Conservation (phyloP, 1,140 invertebrate species). For the Drosophila kohkoa region DNA sequence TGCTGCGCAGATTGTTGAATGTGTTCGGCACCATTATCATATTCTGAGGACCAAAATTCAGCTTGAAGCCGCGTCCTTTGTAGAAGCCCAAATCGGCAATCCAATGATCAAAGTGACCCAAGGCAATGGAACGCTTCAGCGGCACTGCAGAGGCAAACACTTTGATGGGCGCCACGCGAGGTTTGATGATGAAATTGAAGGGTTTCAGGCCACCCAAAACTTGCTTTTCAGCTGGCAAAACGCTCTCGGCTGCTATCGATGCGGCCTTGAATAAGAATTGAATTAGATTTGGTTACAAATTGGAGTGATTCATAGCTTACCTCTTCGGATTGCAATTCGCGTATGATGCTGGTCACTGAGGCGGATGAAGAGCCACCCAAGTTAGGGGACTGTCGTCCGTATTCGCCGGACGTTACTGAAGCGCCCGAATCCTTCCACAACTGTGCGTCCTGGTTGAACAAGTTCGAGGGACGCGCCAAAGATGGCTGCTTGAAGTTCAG, state of each 20-base stretch:
- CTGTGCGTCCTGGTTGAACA: conserved; percentile 21
- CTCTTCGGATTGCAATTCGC: conserved; percentile 62
- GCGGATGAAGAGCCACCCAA: conserved; percentile 63
- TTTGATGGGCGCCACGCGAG: conserved; percentile 83
- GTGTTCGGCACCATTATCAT: conserved; percentile 85
- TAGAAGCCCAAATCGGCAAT: conserved; percentile 88
- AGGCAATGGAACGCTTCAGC: conserved; percentile 84
- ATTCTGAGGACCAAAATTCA: conserved; percentile 91
- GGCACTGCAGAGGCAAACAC: conserved; percentile 85
- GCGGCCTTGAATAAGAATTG: conserved; percentile 40
- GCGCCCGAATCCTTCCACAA: conserved; percentile 57
- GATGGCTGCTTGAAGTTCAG: not conserved
- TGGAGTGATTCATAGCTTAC: conserved; percentile 7
- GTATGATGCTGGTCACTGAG: conserved; percentile 66
- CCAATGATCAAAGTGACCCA: conserved; percentile 85
- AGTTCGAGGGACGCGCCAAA: conserved; percentile 7
- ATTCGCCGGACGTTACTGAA: conserved; percentile 75
- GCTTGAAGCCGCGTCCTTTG: conserved; percentile 89
- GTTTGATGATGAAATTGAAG: conserved; percentile 69
- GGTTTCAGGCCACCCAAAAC: conserved; percentile 24
- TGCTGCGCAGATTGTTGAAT: conserved; percentile 58
- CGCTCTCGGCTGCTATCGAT: conserved; percentile 53
- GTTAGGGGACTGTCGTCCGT: conserved; percentile 49
- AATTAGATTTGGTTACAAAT: not conserved
- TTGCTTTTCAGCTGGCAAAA: conserved; percentile 23